Conservation (phyloP, 2,888 invertebrate species). For the Eledona agricola region DNA sequence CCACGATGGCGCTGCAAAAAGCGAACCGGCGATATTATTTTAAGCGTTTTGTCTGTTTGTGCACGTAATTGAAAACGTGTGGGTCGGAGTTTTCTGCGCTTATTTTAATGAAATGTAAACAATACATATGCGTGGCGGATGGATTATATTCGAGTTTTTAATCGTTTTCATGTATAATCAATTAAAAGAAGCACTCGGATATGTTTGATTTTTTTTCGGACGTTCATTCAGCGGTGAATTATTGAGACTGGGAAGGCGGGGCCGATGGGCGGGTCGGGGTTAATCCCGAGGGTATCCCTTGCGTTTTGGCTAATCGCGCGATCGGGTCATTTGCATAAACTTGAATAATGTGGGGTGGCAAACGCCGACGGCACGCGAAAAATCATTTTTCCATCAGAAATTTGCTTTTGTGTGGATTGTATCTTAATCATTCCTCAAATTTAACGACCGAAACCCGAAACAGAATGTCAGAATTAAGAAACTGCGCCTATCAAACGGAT, state of each 20-base stretch:
- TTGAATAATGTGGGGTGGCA: conserved; percentile 3
- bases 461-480: too few relatives aligned
- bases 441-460: too few relatives aligned
- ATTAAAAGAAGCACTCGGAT: conserved; percentile 48
- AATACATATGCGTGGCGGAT: conserved; percentile 50
- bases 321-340: conserved; percentile 20
- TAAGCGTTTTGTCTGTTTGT: conserved; percentile 55
- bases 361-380: too few relatives aligned
- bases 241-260: conserved; percentile 28
- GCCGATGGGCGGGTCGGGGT: conserved; percentile 25
- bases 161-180: conserved; percentile 50
- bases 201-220: conserved; percentile 38
- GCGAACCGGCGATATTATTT: conserved; percentile 51
- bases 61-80: conserved; percentile 62
- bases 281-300: conserved; percentile 5
- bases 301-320: conserved; percentile 12
- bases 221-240: conserved; percentile 19
- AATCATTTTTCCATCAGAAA: too few relatives aligned
- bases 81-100: conserved; percentile 58
- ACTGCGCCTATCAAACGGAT: too few relatives aligned
- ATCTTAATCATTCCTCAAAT: too few relatives aligned
- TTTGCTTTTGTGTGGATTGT: too few relatives aligned
- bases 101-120: conserved; percentile 62
- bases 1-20: conserved; percentile 13
- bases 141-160: conserved; percentile 53